phyloP scores from a whole-genome alignment of 1,140 invertebrate genomes.

The Neelides sp. region DNA sequence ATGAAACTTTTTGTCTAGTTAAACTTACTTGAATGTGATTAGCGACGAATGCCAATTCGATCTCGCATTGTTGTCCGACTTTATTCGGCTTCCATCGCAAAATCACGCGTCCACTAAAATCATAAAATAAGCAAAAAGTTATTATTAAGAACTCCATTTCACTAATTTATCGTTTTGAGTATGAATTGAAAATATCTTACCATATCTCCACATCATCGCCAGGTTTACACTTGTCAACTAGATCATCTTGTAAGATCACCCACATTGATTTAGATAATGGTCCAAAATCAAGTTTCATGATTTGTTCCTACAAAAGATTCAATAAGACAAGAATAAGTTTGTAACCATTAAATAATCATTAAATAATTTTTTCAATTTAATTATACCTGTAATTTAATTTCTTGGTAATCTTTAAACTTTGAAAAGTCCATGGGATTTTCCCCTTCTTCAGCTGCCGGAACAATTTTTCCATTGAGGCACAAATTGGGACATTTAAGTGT shows the following conservation, averaged over 20 bases:
- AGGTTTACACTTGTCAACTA: conserved; percentile 74
- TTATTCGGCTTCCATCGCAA: conserved; percentile 53
- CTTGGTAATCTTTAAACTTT: conserved; percentile 75
- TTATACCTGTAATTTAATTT: conserved; percentile 67
- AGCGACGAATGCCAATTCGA: conserved; percentile 57
- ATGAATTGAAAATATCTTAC: conserved; percentile 39
- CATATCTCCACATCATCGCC: conserved; percentile 74
- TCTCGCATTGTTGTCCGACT: conserved; percentile 48
- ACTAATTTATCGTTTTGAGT: not conserved
- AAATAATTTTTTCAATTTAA: conserved; percentile 10
- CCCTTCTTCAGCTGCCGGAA: conserved; percentile 42
- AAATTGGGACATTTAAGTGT: conserved; percentile 15
- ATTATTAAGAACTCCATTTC: conserved; percentile 9
- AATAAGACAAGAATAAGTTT: too few relatives aligned
- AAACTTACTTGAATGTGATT: conserved; percentile 52
- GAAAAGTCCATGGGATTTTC: conserved; percentile 42
- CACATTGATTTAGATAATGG: conserved; percentile 62
- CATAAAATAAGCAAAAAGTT: conserved; percentile 24
- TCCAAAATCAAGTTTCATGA: conserved; percentile 54
- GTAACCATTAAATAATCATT: too few relatives aligned
- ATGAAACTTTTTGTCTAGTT: not conserved
- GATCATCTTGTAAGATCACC: conserved; percentile 70
- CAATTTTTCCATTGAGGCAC: conserved; percentile 23
- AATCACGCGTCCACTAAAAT: conserved; percentile 58
- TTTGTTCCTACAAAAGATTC: conserved; percentile 50